Conservation (phyloP, 2,888 invertebrate genomes). For the Acheta domesticus region DNA sequence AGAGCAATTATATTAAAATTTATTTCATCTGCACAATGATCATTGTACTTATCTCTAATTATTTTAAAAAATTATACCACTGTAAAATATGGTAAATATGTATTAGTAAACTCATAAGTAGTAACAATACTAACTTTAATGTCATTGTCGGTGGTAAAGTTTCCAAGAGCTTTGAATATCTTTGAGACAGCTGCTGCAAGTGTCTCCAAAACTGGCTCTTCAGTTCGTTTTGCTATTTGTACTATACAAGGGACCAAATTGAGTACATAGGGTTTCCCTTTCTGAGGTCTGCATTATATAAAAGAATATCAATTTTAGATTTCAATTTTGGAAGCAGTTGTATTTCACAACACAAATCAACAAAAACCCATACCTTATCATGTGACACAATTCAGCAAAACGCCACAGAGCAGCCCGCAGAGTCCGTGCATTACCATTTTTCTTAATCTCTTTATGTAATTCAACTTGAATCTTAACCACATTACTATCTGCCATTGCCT, state of each 20-base stretch:
- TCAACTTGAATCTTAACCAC: conserved; percentile 73
- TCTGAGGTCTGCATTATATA: conserved; percentile 60
- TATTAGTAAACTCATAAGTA: not conserved
- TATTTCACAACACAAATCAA: not conserved
- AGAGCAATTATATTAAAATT: no score
- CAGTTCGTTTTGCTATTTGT: conserved; percentile 66
- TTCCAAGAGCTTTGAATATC: conserved; percentile 64
- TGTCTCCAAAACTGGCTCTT: conserved; percentile 69
- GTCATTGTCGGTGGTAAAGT: conserved; percentile 68
- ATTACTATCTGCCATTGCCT: conserved; percentile 63
- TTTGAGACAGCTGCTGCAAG: conserved; percentile 60
- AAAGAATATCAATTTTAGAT: conserved; percentile 45
- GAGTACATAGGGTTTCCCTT: conserved; percentile 72
- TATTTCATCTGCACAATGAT: no score
- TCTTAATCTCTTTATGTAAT: conserved; percentile 77
- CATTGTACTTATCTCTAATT: no score
- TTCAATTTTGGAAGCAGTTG: conserved; percentile 67
- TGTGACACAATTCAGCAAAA: conserved; percentile 71
- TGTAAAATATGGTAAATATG: no score
- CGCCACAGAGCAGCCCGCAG: conserved; percentile 72
- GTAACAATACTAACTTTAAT: conserved; percentile 54
- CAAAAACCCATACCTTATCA: conserved; percentile 52
- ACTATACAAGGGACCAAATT: conserved; percentile 71
- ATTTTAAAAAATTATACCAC: no score
- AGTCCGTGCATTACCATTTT: conserved; percentile 67